A percentile compares a stretch with the other conserved stretches of the same genome.
Conservation (phyloP, 1,140 invertebrate genomes). For the Calycopis cecrops region DNA sequence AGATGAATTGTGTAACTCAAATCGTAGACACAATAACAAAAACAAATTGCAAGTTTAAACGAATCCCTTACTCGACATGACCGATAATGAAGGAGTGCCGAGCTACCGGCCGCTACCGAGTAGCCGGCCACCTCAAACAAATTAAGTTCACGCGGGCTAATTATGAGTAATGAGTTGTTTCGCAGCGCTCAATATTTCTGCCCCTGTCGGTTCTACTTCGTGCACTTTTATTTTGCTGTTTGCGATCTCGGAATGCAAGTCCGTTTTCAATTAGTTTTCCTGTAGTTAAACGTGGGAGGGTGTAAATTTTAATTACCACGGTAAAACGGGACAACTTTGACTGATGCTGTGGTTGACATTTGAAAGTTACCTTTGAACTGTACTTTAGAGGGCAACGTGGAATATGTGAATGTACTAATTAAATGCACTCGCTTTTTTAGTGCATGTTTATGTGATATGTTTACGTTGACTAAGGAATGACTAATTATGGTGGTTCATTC, state of each 20-base stretch:
- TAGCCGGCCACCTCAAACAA: constrained; percentile 21
- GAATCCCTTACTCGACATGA: too few species aligned
- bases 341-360: constrained; percentile 8
- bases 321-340: constrained; percentile 4
- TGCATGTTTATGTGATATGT: neutral
- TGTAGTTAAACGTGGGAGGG: constrained; percentile 25
- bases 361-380: constrained; percentile 4
- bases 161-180: constrained; percentile 62
- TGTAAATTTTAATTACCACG: neutral
- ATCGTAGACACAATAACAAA: too few species aligned
- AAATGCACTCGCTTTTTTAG: constrained; percentile 4
- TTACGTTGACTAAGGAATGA: neutral
- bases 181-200: constrained; percentile 47
- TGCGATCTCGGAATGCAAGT: constrained; percentile 35
- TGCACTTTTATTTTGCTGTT: constrained; percentile 49
- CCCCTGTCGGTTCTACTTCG: constrained; percentile 30
- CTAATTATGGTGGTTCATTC: constrained; percentile 7
- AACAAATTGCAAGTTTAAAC: too few species aligned
- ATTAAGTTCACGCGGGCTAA: constrained; percentile 59
- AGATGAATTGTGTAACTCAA: too few species aligned
- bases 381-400: neutral
- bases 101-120: too few species aligned
- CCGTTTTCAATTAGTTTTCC: constrained; percentile 42
- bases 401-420: constrained; percentile 7
- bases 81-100: too few species aligned